A percentile compares a stretch with the other conserved stretches of the same genome.
Conservation (phyloP, 1,140 invertebrate genomes). For the Scylla paramamosain region DNA sequence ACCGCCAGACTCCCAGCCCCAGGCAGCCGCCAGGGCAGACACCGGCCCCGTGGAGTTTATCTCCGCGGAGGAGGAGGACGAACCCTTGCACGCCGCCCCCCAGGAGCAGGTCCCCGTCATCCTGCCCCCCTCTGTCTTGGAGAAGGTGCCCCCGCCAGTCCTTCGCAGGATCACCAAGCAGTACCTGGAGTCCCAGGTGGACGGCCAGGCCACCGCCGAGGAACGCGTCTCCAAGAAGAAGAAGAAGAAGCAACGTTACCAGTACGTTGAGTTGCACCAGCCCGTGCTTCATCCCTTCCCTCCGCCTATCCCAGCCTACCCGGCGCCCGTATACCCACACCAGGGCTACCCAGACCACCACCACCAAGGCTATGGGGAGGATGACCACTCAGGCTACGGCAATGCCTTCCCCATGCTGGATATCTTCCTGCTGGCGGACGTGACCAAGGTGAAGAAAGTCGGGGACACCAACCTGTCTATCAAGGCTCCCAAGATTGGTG, state of each 20-base stretch:
- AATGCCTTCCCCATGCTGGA: constrained; percentile 13
- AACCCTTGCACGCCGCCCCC: background rate
- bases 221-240: background rate
- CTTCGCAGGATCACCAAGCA: background rate
- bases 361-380: background rate
- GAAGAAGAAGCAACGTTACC: background rate
- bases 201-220: background rate
- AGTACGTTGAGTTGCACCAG: background rate
- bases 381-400: background rate
- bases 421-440: constrained; percentile 57
- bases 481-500: constrained; percentile 60
- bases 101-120: background rate
- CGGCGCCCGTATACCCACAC: background rate
- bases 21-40: constrained; percentile 39
- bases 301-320: background rate
- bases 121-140: background rate
- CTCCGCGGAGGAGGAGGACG: background rate
- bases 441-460: constrained; percentile 60
- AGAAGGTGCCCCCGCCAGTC: constrained; percentile 34
- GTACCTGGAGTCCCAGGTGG: background rate
- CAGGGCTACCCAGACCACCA: background rate
- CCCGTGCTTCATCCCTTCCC: background rate
- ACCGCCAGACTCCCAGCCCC: background rate
- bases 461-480: constrained; percentile 50
- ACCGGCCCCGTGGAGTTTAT: constrained; percentile 30